These are phyloP conservation scores for Scolopax bukidnonensis DNA, from an alignment of 2,797 vertebrate species.

Conservation along the genomic window DNA sequence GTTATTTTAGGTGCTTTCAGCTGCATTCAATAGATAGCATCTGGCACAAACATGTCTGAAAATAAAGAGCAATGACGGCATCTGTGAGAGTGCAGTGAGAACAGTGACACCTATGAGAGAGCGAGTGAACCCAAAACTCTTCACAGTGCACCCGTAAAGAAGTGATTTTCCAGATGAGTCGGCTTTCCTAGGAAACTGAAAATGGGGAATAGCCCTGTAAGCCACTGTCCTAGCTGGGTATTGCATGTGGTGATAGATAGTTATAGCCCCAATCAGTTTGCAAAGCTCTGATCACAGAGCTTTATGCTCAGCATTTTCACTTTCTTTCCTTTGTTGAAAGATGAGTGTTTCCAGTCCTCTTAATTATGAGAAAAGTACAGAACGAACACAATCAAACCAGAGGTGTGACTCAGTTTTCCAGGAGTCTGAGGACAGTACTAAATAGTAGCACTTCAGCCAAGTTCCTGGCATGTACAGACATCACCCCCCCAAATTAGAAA, in stretches of 20 bases:
- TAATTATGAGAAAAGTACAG: neutral
- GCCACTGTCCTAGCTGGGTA: neutral
- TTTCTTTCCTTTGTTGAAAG: neutral
- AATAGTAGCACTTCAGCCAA: neutral
- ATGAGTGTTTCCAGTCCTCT: neutral
- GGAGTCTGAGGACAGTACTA: neutral
- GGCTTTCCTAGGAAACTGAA: neutral
- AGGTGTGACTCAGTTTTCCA: neutral
- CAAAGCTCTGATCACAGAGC: neutral
- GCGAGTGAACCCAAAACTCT: neutral
- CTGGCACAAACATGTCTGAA: neutral
- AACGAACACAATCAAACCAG: neutral
- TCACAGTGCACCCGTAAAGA: neutral
- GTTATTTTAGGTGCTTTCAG: neutral
- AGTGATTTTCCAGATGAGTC: neutral
- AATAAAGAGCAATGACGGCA: neutral
- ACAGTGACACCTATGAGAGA: neutral
- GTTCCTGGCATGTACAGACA: neutral
- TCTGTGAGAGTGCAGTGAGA: neutral
- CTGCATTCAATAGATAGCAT: neutral
- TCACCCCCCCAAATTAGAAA: neutral
- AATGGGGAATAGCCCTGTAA: neutral
- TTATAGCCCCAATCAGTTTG: neutral
- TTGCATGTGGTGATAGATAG: neutral
- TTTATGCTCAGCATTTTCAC: neutral